These are phyloP conservation scores for Ophioderma brevispina DNA, from an alignment of 35 echinoderm and acorn worm genomes.

Conservation along the genomic window DNA sequence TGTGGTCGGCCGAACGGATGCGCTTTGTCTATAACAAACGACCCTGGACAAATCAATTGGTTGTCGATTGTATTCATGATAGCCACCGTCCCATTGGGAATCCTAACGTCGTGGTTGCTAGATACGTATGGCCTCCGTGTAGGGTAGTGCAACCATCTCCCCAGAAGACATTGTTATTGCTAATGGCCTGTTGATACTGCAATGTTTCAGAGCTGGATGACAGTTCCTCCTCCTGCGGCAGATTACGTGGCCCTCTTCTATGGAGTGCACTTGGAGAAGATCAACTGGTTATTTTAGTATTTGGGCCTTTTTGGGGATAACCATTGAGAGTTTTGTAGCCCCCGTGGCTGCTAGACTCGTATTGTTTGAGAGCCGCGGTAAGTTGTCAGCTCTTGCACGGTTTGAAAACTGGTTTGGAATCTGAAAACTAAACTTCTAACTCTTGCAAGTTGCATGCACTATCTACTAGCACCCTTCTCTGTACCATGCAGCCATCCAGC, in stretches of 20 bases:
- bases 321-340: conserved; percentile 75
- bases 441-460: too few relatives aligned
- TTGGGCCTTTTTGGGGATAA: conserved; percentile 65
- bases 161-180: neutral
- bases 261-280: conserved; percentile 12
- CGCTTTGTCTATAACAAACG: too few relatives aligned
- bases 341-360: conserved; percentile 71
- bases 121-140: conserved; percentile 79
- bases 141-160: conserved; percentile 67
- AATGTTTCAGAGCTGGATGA: conserved; percentile 76
- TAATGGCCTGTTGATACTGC: neutral
- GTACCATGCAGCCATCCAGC: neutral
- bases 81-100: conserved; percentile 86
- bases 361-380: conserved; percentile 73
- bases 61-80: conserved; percentile 88
- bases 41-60: conserved; percentile 66
- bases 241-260: conserved; percentile 57
- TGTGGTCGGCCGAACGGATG: too few relatives aligned
- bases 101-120: conserved; percentile 76
- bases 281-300: conserved; percentile 80
- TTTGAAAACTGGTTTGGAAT: too few relatives aligned
- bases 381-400: conserved; percentile 13
- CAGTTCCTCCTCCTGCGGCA: conserved; percentile 56
- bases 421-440: too few relatives aligned
- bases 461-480: too few relatives aligned